Conservation (phyloP, 2,888 invertebrate genomes). For the Lepidochrysops patricia region DNA sequence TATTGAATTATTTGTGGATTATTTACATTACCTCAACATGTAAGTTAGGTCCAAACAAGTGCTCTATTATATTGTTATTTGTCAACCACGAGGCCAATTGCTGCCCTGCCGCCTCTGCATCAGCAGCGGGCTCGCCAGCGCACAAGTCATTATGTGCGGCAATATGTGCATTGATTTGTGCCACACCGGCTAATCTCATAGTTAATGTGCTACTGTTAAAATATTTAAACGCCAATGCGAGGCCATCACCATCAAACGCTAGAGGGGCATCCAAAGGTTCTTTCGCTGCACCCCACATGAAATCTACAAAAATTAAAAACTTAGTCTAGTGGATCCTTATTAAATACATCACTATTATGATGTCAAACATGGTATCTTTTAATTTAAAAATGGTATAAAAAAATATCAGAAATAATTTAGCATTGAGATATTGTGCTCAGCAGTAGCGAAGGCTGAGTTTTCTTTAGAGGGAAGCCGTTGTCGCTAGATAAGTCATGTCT, state of each 20-base stretch:
- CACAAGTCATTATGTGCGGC: constrained; percentile 93
- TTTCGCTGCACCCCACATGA: constrained; percentile 96
- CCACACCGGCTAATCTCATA: constrained; percentile 93
- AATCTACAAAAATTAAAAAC: constrained; percentile 71
- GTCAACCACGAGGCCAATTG: constrained; percentile 92
- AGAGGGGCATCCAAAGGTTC: constrained; percentile 91
- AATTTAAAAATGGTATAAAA: neutral
- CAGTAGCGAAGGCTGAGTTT: too few relatives aligned
- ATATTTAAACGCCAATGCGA: constrained; percentile 95
- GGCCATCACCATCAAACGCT: constrained; percentile 91
- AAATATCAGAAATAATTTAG: too few relatives aligned
- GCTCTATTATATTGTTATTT: constrained; percentile 91
- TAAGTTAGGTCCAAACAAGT: constrained; percentile 96
- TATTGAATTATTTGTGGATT: too few relatives aligned
- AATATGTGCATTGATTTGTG: constrained; percentile 95
- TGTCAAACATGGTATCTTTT: neutral
- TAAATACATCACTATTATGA: neutral
- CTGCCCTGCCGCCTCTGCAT: constrained; percentile 89
- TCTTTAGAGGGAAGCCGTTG: too few relatives aligned
- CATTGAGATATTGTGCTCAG: too few relatives aligned
- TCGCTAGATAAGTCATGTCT: too few relatives aligned
- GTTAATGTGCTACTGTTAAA: constrained; percentile 95
- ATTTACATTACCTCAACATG: constrained; percentile 85
- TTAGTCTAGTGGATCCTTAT: neutral
- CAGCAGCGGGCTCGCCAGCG: constrained; percentile 89